Percentiles rank a stretch among this genome's conserved stretches.
These are phyloP conservation scores for Arothron firmamentum DNA, from an alignment of 2,113 vertebrate species.

Conservation along the genomic window DNA sequence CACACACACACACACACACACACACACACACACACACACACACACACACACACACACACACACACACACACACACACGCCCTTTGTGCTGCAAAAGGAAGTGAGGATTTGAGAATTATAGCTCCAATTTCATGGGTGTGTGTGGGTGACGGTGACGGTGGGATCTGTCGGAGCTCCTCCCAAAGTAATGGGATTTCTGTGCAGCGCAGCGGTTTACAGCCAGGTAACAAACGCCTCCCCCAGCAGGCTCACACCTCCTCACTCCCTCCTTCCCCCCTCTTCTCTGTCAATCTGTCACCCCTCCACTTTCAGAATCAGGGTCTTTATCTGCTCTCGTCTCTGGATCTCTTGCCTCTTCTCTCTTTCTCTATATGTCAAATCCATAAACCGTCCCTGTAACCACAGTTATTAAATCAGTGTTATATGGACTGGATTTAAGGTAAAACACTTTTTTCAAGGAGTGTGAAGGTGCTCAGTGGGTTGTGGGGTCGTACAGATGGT, in stretches of 20 bases:
- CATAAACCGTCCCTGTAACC: too few species aligned
- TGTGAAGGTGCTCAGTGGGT: too few species aligned
- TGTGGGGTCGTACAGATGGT: too few species aligned
- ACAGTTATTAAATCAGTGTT: too few species aligned
- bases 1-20: conserved; percentile 3
- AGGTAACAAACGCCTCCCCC: conserved; percentile 60
- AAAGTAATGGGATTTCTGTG: conserved; percentile 72
- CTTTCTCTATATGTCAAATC: not conserved
- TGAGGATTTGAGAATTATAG: conserved; percentile 69
- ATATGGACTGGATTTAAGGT: too few species aligned
- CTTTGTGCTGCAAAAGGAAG: conserved; percentile 26
- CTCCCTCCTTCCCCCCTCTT: conserved; percentile 5
- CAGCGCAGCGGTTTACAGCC: conserved; percentile 63
- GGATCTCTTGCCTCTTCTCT: not conserved
- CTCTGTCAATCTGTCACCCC: conserved; percentile 33
- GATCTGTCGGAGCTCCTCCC: conserved; percentile 63
- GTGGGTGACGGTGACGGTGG: conserved; percentile 47
- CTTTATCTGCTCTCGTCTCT: conserved; percentile 8
- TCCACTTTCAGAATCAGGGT: conserved; percentile 29
- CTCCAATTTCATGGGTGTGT: conserved; percentile 73
- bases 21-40: conserved; percentile 7
- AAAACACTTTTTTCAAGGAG: too few species aligned
- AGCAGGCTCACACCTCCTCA: conserved; percentile 16
- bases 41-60: conserved; percentile 5
- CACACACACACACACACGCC: conserved; percentile 11